Percentiles rank a stretch among this genome's conserved stretches.
Evolutionary conservation across 2,888 invertebrate species (phyloP).

Genomic region (Drosophila kanekoi): DNA sequence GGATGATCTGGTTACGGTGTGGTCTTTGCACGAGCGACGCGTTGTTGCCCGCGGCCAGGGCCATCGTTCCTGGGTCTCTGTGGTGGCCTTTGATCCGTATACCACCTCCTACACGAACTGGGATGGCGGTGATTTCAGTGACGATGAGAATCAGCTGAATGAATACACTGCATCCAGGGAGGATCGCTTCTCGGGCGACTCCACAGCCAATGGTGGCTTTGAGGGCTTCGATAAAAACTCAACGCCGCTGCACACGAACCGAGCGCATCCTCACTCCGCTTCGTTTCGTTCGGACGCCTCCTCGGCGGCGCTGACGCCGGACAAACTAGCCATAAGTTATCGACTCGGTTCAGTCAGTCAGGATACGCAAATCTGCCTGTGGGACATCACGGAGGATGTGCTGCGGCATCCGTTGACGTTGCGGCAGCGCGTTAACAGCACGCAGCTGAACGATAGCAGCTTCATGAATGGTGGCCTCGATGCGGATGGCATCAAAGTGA

Average conservation of each 20-base stretch:
- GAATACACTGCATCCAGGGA: slow-evolving; percentile 78
- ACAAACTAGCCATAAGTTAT: slow-evolving; percentile 89
- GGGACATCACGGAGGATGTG: slow-evolving; percentile 99
- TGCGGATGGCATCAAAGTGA: slow-evolving; percentile 83
- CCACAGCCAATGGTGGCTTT: slow-evolving; percentile 81
- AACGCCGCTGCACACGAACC: slow-evolving; percentile 78
- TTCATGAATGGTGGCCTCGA: slow-evolving; percentile 83
- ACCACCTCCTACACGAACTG: slow-evolving; percentile 90
- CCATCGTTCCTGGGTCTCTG: slow-evolving; percentile 98
- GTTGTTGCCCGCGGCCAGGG: slow-evolving; percentile 99
- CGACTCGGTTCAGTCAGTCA: slow-evolving; percentile 97
- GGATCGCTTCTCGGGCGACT: slow-evolving; percentile 75
- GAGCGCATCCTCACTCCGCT: slow-evolving; percentile 83
- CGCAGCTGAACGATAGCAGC: slow-evolving; percentile 80
- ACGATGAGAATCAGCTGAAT: slow-evolving; percentile 86
- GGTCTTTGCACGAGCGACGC: slow-evolving; percentile 95
- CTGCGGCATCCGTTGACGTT: slow-evolving; percentile 89
- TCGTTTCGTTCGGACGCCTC: slow-evolving; percentile 84
- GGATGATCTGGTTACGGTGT: slow-evolving; percentile 99
- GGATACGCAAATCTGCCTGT: slow-evolving; percentile 98
- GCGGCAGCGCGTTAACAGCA: slow-evolving; percentile 82
- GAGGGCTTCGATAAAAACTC: slow-evolving; percentile 81
- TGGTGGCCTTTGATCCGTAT: slow-evolving; percentile 97
- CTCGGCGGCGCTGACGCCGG: slow-evolving; percentile 83
- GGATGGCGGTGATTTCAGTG: slow-evolving; percentile 87